Conservation (phyloP, 2,113 vertebrate species). For the Colius striatus region DNA sequence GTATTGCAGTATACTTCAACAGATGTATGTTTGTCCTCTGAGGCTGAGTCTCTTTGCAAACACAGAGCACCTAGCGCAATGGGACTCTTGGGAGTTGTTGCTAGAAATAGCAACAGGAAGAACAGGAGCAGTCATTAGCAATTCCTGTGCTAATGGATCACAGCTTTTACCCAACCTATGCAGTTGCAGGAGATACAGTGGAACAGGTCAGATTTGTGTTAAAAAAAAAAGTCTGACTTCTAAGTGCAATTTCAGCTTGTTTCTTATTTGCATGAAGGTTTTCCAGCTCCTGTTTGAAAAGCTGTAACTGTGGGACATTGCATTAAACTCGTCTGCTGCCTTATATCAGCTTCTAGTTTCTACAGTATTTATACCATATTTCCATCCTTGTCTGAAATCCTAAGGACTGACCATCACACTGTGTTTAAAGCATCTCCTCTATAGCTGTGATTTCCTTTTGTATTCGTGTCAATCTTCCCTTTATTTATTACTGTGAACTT, state of each 20-base stretch:
- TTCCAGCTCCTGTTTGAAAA: constrained; percentile 34
- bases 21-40: neutral
- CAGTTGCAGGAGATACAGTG: neutral
- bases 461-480: neutral
- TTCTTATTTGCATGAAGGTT: constrained; percentile 42
- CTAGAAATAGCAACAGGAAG: neutral
- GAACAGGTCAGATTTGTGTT: neutral
- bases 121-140: neutral
- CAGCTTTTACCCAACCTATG: neutral
- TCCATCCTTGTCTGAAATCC: constrained; percentile 51
- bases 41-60: neutral
- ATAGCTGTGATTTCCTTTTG: constrained; percentile 2
- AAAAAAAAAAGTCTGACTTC: neutral
- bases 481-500: constrained; percentile 71
- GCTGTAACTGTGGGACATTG: constrained; percentile 17
- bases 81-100: neutral
- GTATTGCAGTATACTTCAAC: neutral
- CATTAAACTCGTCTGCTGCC: constrained; percentile 37
- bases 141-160: neutral
- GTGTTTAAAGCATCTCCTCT: neutral
- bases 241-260: constrained; percentile 31
- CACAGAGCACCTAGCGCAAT: neutral
- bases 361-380: constrained; percentile 43
- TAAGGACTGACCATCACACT: constrained; percentile 28
- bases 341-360: constrained; percentile 51